phyloP scores from a whole-genome alignment of 2,888 invertebrate genomes.

The Dynastes maya region DNA sequence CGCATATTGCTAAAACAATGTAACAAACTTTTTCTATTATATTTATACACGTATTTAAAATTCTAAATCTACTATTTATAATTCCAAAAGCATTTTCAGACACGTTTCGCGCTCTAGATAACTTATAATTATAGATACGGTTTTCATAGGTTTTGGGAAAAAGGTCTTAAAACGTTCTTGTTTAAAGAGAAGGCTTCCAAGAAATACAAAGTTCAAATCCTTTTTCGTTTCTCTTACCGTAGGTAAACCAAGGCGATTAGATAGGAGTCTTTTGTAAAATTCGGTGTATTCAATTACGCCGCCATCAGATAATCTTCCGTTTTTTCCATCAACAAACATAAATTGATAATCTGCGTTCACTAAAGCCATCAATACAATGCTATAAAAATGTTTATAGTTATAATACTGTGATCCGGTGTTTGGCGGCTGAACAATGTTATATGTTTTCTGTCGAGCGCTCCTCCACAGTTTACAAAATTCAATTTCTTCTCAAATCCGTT shows the following conservation, averaged over 20 bases:
- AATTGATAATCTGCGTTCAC: not conserved
- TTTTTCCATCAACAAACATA: not conserved
- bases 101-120: not conserved
- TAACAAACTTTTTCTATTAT: no score
- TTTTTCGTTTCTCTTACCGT: not conserved
- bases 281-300: not conserved
- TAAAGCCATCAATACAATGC: not conserved
- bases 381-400: constrained; percentile 1
- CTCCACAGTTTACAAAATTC: no score
- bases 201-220: not conserved
- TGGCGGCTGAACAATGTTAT: not conserved
- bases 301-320: not conserved
- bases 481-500: no score
- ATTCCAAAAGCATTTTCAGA: not conserved
- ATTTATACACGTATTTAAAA: not conserved
- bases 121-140: not conserved
- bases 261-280: not conserved
- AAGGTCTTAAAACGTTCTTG: not conserved
- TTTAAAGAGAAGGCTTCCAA: not conserved
- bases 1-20: no score
- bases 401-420: not conserved
- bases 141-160: not conserved
- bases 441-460: no score
- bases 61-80: not conserved
- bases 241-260: not conserved